These are phyloP conservation scores for Siderastrea radians DNA, from an alignment of 92 coral and sea anemone genomes.

Conservation along the genomic window DNA sequence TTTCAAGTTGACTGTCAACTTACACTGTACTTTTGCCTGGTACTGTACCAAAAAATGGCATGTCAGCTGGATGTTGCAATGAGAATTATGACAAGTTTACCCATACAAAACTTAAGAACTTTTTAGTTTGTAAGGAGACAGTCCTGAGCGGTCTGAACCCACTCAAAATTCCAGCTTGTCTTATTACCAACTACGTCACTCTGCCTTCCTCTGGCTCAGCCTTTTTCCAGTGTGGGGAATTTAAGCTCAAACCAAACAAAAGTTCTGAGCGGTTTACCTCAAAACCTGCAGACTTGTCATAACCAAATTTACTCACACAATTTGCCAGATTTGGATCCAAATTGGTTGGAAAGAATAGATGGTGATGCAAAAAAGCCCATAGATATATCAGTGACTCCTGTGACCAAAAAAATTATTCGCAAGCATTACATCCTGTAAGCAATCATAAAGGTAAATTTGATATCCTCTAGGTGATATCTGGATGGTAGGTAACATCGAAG, in stretches of 20 bases:
- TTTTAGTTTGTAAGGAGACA: background rate
- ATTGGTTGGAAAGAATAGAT: constrained; percentile 22
- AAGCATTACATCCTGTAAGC: constrained; percentile 28
- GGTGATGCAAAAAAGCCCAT: constrained; percentile 30
- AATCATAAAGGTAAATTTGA: constrained; percentile 29
- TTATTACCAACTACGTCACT: constrained; percentile 10
- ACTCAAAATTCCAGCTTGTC: constrained; percentile 8
- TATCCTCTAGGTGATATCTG: constrained; percentile 21
- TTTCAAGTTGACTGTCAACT: too few species aligned
- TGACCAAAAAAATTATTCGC: constrained; percentile 13
- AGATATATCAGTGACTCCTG: constrained; percentile 16
- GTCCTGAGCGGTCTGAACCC: background rate
- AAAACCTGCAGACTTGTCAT: background rate
- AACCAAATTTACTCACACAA: constrained; percentile 13
- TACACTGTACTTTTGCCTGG: too few species aligned
- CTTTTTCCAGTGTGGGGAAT: background rate
- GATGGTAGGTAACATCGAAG: constrained; percentile 18
- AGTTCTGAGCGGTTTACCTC: constrained; percentile 22
- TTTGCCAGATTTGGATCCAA: constrained; percentile 16
- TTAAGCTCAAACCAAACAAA: constrained; percentile 13
- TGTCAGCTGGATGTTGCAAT: too few species aligned
- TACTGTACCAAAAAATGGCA: too few species aligned
- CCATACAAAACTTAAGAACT: background rate
- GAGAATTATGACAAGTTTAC: background rate
- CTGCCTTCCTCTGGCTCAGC: constrained; percentile 5